Conservation (phyloP, 2,888 invertebrate species). For the Empis stercorea region DNA sequence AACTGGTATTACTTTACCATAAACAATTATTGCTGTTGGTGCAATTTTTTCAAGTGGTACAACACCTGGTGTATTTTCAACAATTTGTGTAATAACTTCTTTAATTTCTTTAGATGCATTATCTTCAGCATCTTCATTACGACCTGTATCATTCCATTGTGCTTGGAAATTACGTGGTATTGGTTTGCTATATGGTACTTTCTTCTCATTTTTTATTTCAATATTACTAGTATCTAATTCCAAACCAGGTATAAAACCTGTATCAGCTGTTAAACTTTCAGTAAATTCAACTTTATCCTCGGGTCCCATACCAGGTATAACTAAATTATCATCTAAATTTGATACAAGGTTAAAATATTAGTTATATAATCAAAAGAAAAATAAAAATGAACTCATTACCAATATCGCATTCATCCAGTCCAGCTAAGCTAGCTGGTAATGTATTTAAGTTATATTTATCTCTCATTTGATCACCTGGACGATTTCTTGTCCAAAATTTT, state of each 20-base stretch:
- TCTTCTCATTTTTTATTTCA: conserved; percentile 58
- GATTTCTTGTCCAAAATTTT: conserved; percentile 98
- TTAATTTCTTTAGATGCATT: conserved; percentile 39
- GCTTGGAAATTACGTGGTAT: conserved; percentile 93
- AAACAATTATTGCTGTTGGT: conserved; percentile 68
- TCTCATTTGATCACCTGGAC: conserved; percentile 96
- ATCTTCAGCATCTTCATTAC: conserved; percentile 41
- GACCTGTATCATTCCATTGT: conserved; percentile 81
- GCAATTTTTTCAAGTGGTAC: conserved; percentile 63
- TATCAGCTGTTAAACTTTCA: conserved; percentile 45
- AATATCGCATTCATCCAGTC: conserved; percentile 55
- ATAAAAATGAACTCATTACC: conserved; percentile 30
- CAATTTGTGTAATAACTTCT: conserved; percentile 57
- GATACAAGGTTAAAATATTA: conserved; percentile 34
- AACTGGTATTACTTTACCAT: conserved; percentile 70
- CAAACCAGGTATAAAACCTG: conserved; percentile 65
- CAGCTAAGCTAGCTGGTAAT: conserved; percentile 67
- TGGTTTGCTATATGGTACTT: conserved; percentile 89
- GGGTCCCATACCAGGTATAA: conserved; percentile 96
- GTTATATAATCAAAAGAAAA: not conserved
- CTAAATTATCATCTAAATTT: conserved; percentile 60
- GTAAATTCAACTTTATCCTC: conserved; percentile 80
- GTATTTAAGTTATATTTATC: conserved; percentile 96
- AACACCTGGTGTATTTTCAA: conserved; percentile 63
- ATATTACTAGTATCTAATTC: conserved; percentile 59